Percentiles rank a stretch among this genome's conserved stretches.
Conservation (phyloP, 2,888 invertebrate genomes). For the Microchrysa polita region DNA sequence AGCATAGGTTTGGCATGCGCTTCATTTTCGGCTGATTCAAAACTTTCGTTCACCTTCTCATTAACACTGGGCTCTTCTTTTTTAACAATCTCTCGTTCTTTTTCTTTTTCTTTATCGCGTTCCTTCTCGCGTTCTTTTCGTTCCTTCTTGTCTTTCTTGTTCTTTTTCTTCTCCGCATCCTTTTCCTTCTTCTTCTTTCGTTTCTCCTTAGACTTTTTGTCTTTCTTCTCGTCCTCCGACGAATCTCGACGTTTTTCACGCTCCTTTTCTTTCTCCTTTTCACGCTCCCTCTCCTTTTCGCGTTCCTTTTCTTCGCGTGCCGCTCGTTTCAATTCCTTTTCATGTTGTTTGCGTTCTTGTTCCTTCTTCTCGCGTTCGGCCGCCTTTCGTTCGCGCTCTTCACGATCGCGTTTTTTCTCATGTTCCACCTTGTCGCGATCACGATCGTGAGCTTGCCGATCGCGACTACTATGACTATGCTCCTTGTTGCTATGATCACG, state of each 20-base stretch:
- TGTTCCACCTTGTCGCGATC: constrained; percentile 51
- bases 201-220: constrained; percentile 62
- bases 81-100: constrained; percentile 51
- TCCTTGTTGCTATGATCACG: constrained; percentile 53
- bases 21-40: constrained; percentile 4
- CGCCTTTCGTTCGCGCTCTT: constrained; percentile 48
- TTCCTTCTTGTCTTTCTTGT: constrained; percentile 64
- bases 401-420: constrained; percentile 58
- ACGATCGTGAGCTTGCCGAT: constrained; percentile 59
- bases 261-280: constrained; percentile 56
- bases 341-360: constrained; percentile 47
- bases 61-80: constrained; percentile 48
- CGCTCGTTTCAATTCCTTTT: constrained; percentile 61
- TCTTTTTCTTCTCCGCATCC: constrained; percentile 66
- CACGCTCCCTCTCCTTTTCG: constrained; percentile 61
- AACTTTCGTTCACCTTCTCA: constrained; percentile 26
- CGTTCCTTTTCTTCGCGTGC: constrained; percentile 57
- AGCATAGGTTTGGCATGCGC: background rate
- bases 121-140: constrained; percentile 50
- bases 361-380: constrained; percentile 52
- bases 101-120: constrained; percentile 51
- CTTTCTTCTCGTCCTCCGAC: constrained; percentile 57
- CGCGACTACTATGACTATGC: constrained; percentile 49
- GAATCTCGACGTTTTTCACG: constrained; percentile 53
- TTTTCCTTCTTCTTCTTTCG: constrained; percentile 69